A percentile compares a stretch with the other conserved stretches of the same genome.
Evolutionary conservation across 2,113 vertebrate genomes (phyloP).

Genomic region (Corythoichthys intestinalis): DNA sequence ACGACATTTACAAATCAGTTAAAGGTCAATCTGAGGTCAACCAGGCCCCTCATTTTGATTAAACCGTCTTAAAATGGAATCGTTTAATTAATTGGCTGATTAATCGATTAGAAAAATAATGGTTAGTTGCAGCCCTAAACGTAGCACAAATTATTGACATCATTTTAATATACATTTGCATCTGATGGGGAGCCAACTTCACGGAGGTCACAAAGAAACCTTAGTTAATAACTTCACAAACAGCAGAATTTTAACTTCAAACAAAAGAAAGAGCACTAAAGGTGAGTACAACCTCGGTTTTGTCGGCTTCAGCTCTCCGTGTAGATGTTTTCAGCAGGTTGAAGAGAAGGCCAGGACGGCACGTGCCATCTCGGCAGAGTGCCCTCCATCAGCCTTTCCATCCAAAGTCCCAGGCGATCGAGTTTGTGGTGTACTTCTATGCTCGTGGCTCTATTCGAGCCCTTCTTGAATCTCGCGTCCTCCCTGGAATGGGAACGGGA

Average conservation of each 20-base stretch:
- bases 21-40: no score
- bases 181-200: not conserved
- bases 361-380: constrained; percentile 85
- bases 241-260: constrained; percentile 4
- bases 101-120: no score
- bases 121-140: no score
- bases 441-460: constrained; percentile 66
- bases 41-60: no score
- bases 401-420: constrained; percentile 88
- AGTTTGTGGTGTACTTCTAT: constrained; percentile 83
- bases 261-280: constrained; percentile 8
- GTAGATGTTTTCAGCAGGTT: constrained; percentile 34
- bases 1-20: no score
- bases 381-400: constrained; percentile 90
- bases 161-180: no score
- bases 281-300: not conserved
- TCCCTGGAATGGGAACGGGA: constrained; percentile 67
- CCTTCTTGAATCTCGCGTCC: constrained; percentile 33
- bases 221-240: constrained; percentile 16
- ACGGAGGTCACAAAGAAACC: constrained; percentile 7
- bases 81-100: no score
- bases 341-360: constrained; percentile 80
- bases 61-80: no score
- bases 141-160: no score
- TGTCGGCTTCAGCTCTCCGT: constrained; percentile 44